Percentiles rank a stretch among this genome's conserved stretches.
Conservation (phyloP, 2,797 vertebrate species). For the Eutrigla gurnardus region DNA sequence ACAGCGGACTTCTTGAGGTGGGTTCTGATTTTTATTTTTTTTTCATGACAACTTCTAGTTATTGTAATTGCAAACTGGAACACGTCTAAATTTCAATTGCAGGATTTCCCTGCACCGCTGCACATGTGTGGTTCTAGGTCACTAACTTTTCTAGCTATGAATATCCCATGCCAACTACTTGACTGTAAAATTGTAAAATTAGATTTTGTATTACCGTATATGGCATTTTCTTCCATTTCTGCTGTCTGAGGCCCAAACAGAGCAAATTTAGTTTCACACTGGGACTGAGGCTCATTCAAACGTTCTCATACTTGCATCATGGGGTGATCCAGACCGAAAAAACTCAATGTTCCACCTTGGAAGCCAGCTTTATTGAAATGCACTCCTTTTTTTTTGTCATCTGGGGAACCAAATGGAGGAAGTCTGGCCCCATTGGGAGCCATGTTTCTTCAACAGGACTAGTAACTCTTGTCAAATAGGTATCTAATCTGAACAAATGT, state of each 20-base stretch:
- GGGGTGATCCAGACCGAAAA: conserved; percentile 30
- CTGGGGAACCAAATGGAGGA: conserved; percentile 22
- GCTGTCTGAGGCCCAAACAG: conserved; percentile 25
- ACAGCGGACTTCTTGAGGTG: conserved; percentile 40
- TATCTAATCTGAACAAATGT: conserved; percentile 52
- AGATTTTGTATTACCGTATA: conserved; percentile 9
- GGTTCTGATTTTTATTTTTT: conserved; percentile 43
- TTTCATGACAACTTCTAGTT: conserved; percentile 25
- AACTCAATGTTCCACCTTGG: conserved; percentile 39
- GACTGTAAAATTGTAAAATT: conserved; percentile 33
- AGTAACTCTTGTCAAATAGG: conserved; percentile 15
- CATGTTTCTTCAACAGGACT: conserved; percentile 4
- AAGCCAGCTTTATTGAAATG: conserved; percentile 42
- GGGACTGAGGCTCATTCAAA: conserved; percentile 38
- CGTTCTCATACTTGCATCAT: conserved; percentile 49
- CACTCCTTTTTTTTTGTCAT: conserved; percentile 30
- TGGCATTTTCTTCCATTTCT: conserved; percentile 8
- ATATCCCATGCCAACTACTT: conserved; percentile 12
- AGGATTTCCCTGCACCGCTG: not conserved
- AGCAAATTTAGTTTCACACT: conserved; percentile 47
- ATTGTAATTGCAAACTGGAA: conserved; percentile 13
- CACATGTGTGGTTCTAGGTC: conserved; percentile 24
- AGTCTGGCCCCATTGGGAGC: conserved; percentile 20
- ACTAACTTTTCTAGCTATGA: conserved; percentile 4
- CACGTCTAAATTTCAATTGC: not conserved